phyloP scores from a whole-genome alignment of 2,113 vertebrate species.

The Gopherus flavomarginatus region DNA sequence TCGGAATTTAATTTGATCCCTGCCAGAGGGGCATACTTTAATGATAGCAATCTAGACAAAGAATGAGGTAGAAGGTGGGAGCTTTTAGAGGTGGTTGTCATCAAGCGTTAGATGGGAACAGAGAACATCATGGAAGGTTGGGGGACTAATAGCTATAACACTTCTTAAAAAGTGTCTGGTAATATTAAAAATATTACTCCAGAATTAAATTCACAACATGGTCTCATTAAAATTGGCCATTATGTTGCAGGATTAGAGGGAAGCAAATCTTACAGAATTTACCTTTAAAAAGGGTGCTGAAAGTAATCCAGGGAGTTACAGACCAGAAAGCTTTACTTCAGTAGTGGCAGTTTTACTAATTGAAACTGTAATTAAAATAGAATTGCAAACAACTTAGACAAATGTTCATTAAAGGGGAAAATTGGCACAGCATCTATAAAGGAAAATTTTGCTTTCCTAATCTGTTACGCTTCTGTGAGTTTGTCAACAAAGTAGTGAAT shows the following conservation, averaged over 20 bases:
- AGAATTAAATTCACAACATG: neutral
- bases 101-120: neutral
- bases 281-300: neutral
- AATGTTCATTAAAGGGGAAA: neutral
- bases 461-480: neutral
- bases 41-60: neutral
- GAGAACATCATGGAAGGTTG: neutral
- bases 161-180: neutral
- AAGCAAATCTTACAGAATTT: neutral
- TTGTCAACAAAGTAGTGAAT: neutral
- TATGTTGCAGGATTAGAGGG: neutral
- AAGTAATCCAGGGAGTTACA: neutral
- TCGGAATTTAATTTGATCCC: slow-evolving; percentile 58
- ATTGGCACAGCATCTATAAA: neutral
- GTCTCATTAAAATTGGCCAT: neutral
- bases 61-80: neutral
- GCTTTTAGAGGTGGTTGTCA: neutral
- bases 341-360: neutral
- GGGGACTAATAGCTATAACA: neutral
- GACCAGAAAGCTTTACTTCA: neutral
- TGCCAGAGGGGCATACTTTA: neutral
- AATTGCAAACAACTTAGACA: neutral
- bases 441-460: neutral
- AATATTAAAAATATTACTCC: neutral
- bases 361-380: neutral